Conservation (phyloP, 1,140 invertebrate species). For the Bombus huntii region DNA sequence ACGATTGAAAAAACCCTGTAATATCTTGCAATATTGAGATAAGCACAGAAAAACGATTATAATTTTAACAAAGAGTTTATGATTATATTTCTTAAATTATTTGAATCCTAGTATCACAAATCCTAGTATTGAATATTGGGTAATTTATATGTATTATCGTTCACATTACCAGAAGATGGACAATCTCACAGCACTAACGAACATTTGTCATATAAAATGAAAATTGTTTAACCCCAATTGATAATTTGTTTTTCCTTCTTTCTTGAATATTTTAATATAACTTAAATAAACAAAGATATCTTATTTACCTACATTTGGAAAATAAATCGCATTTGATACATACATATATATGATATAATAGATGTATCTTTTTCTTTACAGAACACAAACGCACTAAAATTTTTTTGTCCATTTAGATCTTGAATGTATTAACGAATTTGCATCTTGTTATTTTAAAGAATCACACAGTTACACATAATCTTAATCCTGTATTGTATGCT, state of each 20-base stretch:
- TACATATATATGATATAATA: constrained; percentile 36
- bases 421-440: constrained; percentile 49
- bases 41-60: constrained; percentile 43
- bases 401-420: constrained; percentile 40
- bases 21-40: constrained; percentile 34
- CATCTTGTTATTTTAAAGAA: constrained; percentile 45
- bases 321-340: constrained; percentile 61
- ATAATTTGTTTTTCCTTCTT: constrained; percentile 21
- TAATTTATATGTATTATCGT: constrained; percentile 27
- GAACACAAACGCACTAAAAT: constrained; percentile 61
- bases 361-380: constrained; percentile 47
- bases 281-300: constrained; percentile 57
- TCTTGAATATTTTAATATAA: constrained; percentile 38
- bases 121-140: constrained; percentile 58
- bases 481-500: constrained; percentile 49
- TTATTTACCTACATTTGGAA: constrained; percentile 58
- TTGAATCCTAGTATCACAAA: constrained; percentile 14
- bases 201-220: constrained; percentile 52
- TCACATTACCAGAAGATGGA: constrained; percentile 48
- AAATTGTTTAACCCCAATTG: constrained; percentile 46
- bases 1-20: constrained; percentile 58
- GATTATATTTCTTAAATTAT: constrained; percentile 41
- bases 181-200: constrained; percentile 70
- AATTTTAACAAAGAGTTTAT: constrained; percentile 32
- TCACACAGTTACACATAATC: constrained; percentile 54